Evolutionary conservation across 2,888 invertebrate species (phyloP).

Genomic region (Coelinius sp.): DNA sequence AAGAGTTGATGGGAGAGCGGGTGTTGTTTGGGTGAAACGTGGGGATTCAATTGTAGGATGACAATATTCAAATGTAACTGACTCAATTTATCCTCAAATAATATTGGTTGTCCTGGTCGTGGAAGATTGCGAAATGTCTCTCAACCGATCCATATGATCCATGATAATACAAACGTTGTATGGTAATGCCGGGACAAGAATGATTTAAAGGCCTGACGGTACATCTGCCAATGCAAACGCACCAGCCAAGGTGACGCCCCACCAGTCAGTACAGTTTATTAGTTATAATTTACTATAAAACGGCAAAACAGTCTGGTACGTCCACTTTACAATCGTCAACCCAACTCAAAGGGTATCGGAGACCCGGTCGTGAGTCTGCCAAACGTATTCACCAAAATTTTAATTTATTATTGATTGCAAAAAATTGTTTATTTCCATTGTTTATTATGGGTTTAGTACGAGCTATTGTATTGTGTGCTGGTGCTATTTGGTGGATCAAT

Average conservation of each 20-base stretch:
- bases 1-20: slow-evolving; percentile 11
- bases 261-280: slow-evolving; percentile 57
- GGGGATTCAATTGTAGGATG: slow-evolving; percentile 34
- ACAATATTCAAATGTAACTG: slow-evolving; percentile 44
- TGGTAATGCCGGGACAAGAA: slow-evolving; percentile 43
- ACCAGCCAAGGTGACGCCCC: slow-evolving; percentile 66
- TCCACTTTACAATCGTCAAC: slow-evolving; percentile 60
- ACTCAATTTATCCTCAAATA: slow-evolving; percentile 32
- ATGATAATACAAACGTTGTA: slow-evolving; percentile 39
- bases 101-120: slow-evolving; percentile 40
- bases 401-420: too few relatives aligned
- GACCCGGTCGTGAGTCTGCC: not conserved
- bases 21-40: not conserved
- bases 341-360: slow-evolving; percentile 21
- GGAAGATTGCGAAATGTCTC: slow-evolving; percentile 44
- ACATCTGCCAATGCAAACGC: slow-evolving; percentile 71
- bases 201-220: slow-evolving; percentile 68
- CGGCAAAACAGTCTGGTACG: slow-evolving; percentile 64
- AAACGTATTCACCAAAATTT: not conserved
- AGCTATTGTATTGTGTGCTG: slow-evolving; percentile 25
- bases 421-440: too few relatives aligned
- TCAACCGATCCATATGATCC: slow-evolving; percentile 24
- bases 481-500: slow-evolving; percentile 23
- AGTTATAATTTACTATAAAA: slow-evolving; percentile 71
- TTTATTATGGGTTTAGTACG: not conserved